Percentiles rank a stretch among this genome's conserved stretches.
Evolutionary conservation across 2,113 vertebrate genomes (phyloP).

Genomic region (Hucho hucho): DNA sequence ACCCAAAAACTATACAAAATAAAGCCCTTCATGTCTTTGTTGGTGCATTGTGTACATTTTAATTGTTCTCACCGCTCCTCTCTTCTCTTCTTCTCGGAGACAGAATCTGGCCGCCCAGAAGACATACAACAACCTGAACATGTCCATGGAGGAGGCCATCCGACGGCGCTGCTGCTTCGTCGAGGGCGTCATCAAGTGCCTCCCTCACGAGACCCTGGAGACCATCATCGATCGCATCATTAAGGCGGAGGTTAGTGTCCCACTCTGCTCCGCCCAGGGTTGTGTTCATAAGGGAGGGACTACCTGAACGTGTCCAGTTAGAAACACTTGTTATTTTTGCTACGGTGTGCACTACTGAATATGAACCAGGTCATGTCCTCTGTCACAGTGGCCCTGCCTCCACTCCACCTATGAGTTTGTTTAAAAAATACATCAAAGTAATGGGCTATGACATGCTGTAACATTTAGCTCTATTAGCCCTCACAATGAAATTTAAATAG

Average conservation of each 20-base stretch:
- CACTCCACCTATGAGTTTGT: no score
- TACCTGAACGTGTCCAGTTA: no score
- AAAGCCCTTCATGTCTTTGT: neutral
- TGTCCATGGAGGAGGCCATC: slow-evolving; percentile 83
- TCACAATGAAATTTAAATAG: no score
- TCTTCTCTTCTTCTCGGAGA: neutral
- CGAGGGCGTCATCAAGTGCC: slow-evolving; percentile 90
- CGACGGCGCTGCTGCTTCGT: slow-evolving; percentile 72
- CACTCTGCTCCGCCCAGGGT: neutral
- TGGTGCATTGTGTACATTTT: neutral
- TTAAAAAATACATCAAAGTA: no score
- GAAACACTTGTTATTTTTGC: no score
- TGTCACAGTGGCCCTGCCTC: no score
- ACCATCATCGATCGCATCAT: slow-evolving; percentile 84
- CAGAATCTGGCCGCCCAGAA: slow-evolving; percentile 89
- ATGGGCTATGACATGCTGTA: no score
- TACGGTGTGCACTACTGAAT: no score
- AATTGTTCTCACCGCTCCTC: neutral
- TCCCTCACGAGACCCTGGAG: slow-evolving; percentile 83
- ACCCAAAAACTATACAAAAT: neutral
- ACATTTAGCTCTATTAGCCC: no score
- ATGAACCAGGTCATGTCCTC: no score
- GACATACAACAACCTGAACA: slow-evolving; percentile 89
- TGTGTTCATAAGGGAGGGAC: no score
- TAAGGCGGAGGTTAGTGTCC: slow-evolving; percentile 77